These are phyloP conservation scores for Onychorhynchus coronatus DNA, from an alignment of 2,113 vertebrate genomes.

Conservation along the genomic window DNA sequence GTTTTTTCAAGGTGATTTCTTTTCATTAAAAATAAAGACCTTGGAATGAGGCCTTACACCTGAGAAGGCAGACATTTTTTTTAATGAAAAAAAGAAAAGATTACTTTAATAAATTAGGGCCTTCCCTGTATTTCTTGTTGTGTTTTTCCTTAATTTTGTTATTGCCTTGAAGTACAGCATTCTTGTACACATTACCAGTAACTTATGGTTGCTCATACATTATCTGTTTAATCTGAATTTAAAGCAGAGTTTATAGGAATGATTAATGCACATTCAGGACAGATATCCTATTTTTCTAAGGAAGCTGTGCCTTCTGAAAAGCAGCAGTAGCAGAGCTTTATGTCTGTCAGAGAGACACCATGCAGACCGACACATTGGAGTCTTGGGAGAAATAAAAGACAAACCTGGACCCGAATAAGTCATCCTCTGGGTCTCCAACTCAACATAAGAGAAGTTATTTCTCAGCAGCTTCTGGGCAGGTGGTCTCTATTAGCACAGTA, in stretches of 20 bases:
- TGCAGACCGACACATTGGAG: neutral
- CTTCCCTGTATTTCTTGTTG: neutral
- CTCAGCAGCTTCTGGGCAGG: neutral
- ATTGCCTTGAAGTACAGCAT: neutral
- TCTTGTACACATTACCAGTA: neutral
- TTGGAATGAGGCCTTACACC: slow-evolving; percentile 16
- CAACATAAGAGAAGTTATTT: neutral
- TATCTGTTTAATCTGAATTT: neutral
- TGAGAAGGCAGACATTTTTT: neutral
- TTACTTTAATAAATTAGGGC: neutral
- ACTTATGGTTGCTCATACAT: neutral
- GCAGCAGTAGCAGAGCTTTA: neutral
- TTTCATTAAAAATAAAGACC: slow-evolving; percentile 50
- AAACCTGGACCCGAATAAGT: neutral
- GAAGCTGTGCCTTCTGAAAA: neutral
- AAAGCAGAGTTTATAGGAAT: neutral
- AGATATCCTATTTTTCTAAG: neutral
- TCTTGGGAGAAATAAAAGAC: neutral
- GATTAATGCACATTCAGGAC: neutral
- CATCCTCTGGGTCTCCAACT: neutral
- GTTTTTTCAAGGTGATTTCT: slow-evolving; percentile 28
- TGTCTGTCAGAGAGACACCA: neutral
- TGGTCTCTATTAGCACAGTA: rapidly evolving
- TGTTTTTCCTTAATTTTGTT: neutral
- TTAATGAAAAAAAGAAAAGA: neutral